Conservation (phyloP, 53 echinoderm and acorn worm species). For the Echinometra lucunter region DNA sequence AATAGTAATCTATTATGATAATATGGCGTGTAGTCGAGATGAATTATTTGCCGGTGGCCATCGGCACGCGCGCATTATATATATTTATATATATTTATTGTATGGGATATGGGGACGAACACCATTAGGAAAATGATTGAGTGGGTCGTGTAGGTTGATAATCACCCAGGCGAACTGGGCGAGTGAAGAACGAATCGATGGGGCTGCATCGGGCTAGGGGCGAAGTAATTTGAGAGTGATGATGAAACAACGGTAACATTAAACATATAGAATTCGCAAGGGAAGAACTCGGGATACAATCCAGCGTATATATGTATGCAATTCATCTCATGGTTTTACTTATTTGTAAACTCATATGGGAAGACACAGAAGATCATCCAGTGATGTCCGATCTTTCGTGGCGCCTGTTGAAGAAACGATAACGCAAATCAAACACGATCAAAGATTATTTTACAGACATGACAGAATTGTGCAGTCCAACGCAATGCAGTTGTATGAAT, state of each 20-base stretch:
- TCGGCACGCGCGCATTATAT: neutral
- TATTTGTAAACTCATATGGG: no score
- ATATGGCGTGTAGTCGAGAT: neutral
- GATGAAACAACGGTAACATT: neutral
- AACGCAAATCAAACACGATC: no score
- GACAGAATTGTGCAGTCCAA: no score
- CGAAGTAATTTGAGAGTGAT: slow-evolving; percentile 40
- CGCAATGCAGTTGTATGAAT: no score
- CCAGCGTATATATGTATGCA: no score
- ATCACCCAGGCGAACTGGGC: slow-evolving; percentile 37
- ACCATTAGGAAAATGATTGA: slow-evolving; percentile 53
- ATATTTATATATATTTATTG: slow-evolving; percentile 41
- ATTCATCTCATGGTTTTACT: no score
- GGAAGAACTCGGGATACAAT: neutral
- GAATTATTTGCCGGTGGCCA: slow-evolving; percentile 57
- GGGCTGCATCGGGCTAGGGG: neutral
- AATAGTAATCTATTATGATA: slow-evolving; percentile 57
- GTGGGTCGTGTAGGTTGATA: slow-evolving; percentile 25
- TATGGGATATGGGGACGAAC: neutral
- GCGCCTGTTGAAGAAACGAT: no score
- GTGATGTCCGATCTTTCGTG: no score
- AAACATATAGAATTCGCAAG: neutral
- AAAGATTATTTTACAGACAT: no score
- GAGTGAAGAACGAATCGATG: slow-evolving; percentile 9
- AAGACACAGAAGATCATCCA: no score